A percentile compares a stretch with the other conserved stretches of the same genome.
phyloP scores from a whole-genome alignment of 2,888 invertebrate genomes.

The Coelopa pilipes region DNA sequence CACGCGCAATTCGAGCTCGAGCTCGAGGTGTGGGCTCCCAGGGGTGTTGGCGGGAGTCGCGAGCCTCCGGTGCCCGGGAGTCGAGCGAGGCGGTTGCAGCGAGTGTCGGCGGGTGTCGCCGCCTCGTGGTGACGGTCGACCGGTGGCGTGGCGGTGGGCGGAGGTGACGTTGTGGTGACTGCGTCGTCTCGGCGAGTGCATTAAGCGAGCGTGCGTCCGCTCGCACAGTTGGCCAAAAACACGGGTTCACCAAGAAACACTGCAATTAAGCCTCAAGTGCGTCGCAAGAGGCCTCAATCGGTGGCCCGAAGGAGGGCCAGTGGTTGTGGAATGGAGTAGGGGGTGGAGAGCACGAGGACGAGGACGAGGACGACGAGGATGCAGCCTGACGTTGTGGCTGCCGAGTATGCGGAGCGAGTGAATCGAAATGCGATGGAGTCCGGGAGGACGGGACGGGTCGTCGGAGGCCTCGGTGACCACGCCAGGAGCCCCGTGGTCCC shows the following conservation, averaged over 20 bases:
- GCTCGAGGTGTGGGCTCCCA: too few relatives aligned
- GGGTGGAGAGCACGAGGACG: too few relatives aligned
- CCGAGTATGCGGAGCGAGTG: not conserved
- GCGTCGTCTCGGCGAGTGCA: constrained; percentile 13
- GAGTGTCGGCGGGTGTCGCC: not conserved
- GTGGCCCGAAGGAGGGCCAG: too few relatives aligned
- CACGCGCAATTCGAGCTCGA: too few relatives aligned
- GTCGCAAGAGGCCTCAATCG: constrained; percentile 10
- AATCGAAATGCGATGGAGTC: not conserved
- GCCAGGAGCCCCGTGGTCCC: not conserved
- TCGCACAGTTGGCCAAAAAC: constrained; percentile 28
- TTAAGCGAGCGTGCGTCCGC: constrained; percentile 30
- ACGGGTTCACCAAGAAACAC: constrained; percentile 33
- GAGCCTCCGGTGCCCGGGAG: too few relatives aligned
- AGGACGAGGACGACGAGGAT: not conserved
- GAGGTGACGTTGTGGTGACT: too few relatives aligned
- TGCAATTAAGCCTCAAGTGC: constrained; percentile 32
- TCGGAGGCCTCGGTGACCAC: constrained; percentile 39
- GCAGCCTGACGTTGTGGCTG: constrained; percentile 19
- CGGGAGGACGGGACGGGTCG: not conserved
- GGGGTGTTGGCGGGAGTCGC: too few relatives aligned
- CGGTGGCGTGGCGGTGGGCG: not conserved
- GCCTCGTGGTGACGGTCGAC: not conserved
- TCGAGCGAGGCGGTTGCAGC: too few relatives aligned
- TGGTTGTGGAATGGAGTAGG: too few relatives aligned